Conservation (phyloP, 2,888 invertebrate species). For the Trichopoda pennipes region DNA sequence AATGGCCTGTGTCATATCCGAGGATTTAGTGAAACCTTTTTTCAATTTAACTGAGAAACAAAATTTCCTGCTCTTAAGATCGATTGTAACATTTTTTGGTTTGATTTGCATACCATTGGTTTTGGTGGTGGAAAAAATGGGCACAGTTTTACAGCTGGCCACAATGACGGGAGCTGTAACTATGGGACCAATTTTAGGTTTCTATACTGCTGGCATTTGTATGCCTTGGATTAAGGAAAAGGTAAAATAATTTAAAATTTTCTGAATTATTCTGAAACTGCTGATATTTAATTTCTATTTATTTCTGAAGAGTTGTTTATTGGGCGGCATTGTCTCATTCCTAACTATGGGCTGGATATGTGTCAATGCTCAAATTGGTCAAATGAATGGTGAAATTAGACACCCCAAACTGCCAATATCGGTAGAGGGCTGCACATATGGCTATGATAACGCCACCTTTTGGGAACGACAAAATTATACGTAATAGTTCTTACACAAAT, state of each 20-base stretch:
- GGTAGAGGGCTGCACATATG: constrained; percentile 81
- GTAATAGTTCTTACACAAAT: constrained; percentile 66
- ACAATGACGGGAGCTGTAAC: constrained; percentile 85
- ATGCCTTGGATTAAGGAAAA: constrained; percentile 85
- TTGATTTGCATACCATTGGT: constrained; percentile 85
- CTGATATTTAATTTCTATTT: background rate
- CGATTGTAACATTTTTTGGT: constrained; percentile 86
- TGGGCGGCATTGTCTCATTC: constrained; percentile 85
- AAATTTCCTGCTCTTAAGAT: constrained; percentile 84
- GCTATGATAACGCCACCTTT: constrained; percentile 75
- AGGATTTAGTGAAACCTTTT: constrained; percentile 88
- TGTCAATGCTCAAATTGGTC: constrained; percentile 86
- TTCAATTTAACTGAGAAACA: constrained; percentile 83
- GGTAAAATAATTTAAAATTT: constrained; percentile 79
- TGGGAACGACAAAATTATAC: constrained; percentile 73
- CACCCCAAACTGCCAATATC: constrained; percentile 83
- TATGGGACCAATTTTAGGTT: constrained; percentile 86
- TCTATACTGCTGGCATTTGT: constrained; percentile 86
- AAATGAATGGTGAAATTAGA: constrained; percentile 84
- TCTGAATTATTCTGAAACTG: background rate
- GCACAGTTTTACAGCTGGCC: constrained; percentile 85
- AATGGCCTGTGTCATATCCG: constrained; percentile 89
- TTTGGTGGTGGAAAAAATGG: constrained; percentile 87
- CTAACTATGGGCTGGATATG: constrained; percentile 86
- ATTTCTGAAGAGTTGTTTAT: constrained; percentile 84